Evolutionary conservation across 2,113 vertebrate species (phyloP), one percentile per base, ranked within the genome.

Genomic region (Hippocampus guttulatus): DNA sequence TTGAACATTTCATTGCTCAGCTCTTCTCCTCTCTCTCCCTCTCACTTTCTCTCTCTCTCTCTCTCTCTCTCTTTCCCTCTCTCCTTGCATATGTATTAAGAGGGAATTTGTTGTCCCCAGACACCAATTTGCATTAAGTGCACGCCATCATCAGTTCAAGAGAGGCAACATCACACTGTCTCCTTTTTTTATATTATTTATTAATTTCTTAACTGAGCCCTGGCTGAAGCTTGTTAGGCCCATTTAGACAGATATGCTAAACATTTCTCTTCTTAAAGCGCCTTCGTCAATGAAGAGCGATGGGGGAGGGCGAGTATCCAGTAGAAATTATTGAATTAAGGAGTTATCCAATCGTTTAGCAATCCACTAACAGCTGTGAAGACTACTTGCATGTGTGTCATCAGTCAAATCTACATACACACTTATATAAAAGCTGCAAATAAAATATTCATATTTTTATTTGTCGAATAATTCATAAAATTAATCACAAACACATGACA

Each of bases 121-220:
- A 96, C 95, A 95, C 95, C 95, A 96, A 97, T 98, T 97, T 98
- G 92, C 95, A 98, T 98, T 96, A 96, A 97, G 95, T 96, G 94
- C 93, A 96, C 94, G 94, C 95, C 94, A 97, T 98, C 95, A 96
- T 95, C 92, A 94, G 95, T 97, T 96, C 93, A 95, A 96, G 94
- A 96, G 95, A 95, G 96, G 94, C 94, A 96, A 96, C 94, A 95
- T 95, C 94, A 94, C 93, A 95, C 95, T 94, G 94, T 87, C 91
- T 80, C 76, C 83, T 80, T 81, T 68, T 83, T 87, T 40, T 38
- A 86, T 88, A 90, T 90, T 89, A 88, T 91, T 88, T 91, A 90
- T 90, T 88, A 70, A 79, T 65, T 89, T 90, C 80, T 90, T 89
- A 94, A 95, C 91, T 91, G 90, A 89, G 93, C 91, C 69, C 91